Conservation (phyloP, 2,797 vertebrate genomes). For the Astyanax mexicanus region DNA sequence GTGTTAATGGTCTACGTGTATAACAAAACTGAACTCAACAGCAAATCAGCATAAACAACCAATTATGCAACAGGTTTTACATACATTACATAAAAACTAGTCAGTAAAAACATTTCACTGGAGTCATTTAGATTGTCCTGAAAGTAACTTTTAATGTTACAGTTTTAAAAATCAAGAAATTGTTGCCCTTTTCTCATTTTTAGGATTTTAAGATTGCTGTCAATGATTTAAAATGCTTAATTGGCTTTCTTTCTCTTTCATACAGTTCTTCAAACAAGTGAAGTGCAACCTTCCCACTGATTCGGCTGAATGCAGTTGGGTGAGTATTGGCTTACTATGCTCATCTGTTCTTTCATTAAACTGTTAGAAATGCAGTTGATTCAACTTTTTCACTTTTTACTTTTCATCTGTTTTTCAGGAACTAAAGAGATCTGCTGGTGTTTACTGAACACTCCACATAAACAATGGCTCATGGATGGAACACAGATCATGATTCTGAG, state of each 20-base stretch:
- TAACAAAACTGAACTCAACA: too few species aligned
- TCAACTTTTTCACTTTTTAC: neutral
- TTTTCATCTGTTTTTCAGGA: slow-evolving; percentile 63
- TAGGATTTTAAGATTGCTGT: neutral
- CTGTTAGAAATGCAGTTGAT: slow-evolving; percentile 38
- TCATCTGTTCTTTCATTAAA: slow-evolving; percentile 8
- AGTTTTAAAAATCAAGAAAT: too few species aligned
- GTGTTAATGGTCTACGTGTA: too few species aligned
- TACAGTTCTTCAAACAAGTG: slow-evolving; percentile 40
- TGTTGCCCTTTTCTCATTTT: neutral
- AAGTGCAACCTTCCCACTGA: slow-evolving; percentile 31
- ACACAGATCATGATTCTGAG: slow-evolving; percentile 67
- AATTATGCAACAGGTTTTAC: too few species aligned
- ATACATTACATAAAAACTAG: too few species aligned
- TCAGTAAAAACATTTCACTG: neutral
- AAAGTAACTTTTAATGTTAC: too few species aligned
- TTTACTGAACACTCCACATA: slow-evolving; percentile 44
- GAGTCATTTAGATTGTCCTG: neutral
- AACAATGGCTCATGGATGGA: slow-evolving; percentile 76
- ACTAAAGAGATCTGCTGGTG: slow-evolving; percentile 41
- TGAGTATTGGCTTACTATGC: neutral
- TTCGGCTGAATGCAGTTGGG: slow-evolving; percentile 35
- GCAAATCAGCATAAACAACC: too few species aligned
- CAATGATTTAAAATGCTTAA: neutral
- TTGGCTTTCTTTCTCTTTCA: slow-evolving; percentile 6